Conservation (phyloP, 2,888 invertebrate genomes). For the Oscheius sp. region DNA sequence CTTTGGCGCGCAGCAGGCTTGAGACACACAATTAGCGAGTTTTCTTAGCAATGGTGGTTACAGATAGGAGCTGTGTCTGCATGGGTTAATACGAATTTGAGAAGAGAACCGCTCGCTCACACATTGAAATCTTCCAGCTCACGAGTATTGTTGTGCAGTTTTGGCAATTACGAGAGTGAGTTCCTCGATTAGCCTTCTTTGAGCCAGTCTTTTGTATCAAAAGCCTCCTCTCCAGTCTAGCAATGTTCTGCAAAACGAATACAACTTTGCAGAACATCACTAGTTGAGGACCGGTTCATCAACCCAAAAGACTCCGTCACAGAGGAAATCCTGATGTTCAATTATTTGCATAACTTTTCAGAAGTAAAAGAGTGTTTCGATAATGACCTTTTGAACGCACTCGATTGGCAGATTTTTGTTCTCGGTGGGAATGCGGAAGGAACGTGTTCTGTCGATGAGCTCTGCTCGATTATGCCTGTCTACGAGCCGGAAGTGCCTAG, state of each 20-base stretch:
- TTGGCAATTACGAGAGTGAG: slow-evolving; percentile 18
- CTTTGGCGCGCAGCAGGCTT: background rate
- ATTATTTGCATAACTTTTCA: background rate
- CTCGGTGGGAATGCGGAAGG: slow-evolving; percentile 19
- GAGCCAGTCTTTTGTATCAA: background rate
- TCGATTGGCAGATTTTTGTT: slow-evolving; percentile 14
- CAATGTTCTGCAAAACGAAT: no score
- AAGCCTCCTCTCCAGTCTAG: background rate
- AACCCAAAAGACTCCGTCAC: no score
- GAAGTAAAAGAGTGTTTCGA: slow-evolving; percentile 26
- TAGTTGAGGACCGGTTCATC: no score
- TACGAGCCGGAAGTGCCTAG: slow-evolving; percentile 8
- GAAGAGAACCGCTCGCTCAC: slow-evolving; percentile 84
- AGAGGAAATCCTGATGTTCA: no score
- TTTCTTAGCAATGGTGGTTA: background rate
- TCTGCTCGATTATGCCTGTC: slow-evolving; percentile 17
- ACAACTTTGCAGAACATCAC: no score
- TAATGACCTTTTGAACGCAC: background rate
- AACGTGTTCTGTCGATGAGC: slow-evolving; percentile 27
- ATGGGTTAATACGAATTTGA: slow-evolving; percentile 90
- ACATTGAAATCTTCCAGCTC: slow-evolving; percentile 79
- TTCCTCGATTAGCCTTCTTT: background rate
- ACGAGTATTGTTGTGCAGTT: slow-evolving; percentile 25
- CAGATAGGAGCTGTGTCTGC: slow-evolving; percentile 78
- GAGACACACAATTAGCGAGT: background rate